Evolutionary conservation across 2,797 vertebrate species (phyloP), one percentile per base, ranked within the genome.

Genomic region (Periparus ater): DNA sequence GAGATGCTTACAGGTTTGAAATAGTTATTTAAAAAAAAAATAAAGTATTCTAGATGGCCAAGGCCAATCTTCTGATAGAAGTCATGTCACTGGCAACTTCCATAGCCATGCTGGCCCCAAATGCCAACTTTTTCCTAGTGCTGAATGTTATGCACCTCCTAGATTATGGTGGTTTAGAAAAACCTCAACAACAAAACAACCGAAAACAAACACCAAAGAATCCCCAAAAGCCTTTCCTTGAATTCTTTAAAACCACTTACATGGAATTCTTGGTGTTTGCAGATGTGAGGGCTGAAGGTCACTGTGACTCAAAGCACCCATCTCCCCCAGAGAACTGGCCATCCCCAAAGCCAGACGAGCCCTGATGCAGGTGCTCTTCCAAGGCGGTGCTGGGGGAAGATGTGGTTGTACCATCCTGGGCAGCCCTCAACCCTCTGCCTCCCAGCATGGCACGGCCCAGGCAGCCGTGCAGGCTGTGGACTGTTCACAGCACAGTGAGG

Each of bases 271-370:
- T 80, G 72, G 51, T 77, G 85, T 78, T 91, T 82, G 84, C 81
- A 93, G 70, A 81, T 75, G 54, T 21, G 57, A 83, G 75, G 89
- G 89, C 90, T 92, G 57, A 96, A 96, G 92, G 85, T 93, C 87
- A 3, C 63, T 42, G 40, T 55, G 81, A 42, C 75, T 86, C 58
- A 29, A 62, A 72, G 74, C 5, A 0, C 32, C 47, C 36, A 7
- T 48, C 82, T 68, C 45, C 55, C 87, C 38, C 23, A 17, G 74
- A 4, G 34, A 68, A 27, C 78, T 91, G 27, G 7, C 88, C 34
- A 12, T 40, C 53, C 58, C 74, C 86, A 62, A n/a, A 82, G 42
- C 42, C 67, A 53, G 71, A 10, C 2, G 20, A 11, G 32, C 57
- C 73, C 34, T 50, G 62, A 45, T 62, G 36, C 74, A 23, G 62